Base-by-base conservation (phyloP, 1,140 invertebrate species). In the Epicauta chinensis region DNA sequence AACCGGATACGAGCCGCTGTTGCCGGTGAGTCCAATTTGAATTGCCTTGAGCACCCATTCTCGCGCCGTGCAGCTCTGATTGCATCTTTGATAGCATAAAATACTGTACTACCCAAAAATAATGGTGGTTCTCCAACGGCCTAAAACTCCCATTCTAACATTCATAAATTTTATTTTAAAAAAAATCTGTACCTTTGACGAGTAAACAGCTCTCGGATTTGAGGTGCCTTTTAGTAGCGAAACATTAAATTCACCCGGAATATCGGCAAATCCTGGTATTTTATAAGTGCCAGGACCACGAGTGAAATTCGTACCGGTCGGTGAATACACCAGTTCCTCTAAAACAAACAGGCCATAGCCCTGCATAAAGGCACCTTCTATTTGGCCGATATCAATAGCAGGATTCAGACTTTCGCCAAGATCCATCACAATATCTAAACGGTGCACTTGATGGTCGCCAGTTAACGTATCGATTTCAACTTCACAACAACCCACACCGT, bases 361-460 rank as follows among this genome's bases (percentile, higher is more conserved):
- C 79, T 97, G 94, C 58, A 90, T 80, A 62, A 95, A 97, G 0
- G 78, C 94, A 23, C 94, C 94, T 76, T 97, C 94, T 16, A 97
- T 84, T 75, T 97, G 94, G 0, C 93, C 94, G 64, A 97, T 90
- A 61, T 98, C 94, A 60, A 97, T 93, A 0, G 93, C 92, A 16
- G 93, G 93, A 75, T 97, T 97, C 17, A 97, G 71, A 74, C 91
- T 95, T 51, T 90, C 82, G 13, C 88, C 88, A 43, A 97, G 76
- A 73, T 97, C 94, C 93, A 97, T 97, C 0, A 97, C 91, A 60
- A 97, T 97, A 63, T 97, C 90, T 2, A 88, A 89, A 66, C 84
- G 78, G 37, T 93, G 65, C 5, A 96, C 84, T 72, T 88, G 80
- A 68, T 93, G 89, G 65, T 93, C 90, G 36, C 90, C 91, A 23